These are phyloP conservation scores for Lamellibrachia satsuma DNA, from an alignment of 2,888 invertebrate species.

Conservation along the genomic window DNA sequence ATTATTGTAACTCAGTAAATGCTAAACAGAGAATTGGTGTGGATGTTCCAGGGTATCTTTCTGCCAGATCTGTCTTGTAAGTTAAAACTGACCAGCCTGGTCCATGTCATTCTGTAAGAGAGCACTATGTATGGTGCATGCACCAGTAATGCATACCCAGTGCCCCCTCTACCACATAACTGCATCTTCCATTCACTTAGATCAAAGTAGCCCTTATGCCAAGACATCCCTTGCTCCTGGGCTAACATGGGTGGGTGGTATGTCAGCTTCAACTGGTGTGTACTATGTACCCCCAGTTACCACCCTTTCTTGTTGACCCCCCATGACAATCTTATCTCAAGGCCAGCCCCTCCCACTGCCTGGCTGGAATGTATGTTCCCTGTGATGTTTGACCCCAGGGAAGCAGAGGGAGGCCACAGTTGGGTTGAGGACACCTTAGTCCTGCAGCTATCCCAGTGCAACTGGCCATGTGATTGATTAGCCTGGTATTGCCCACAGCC, in stretches of 20 bases:
- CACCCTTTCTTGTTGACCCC: not conserved
- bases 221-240: not conserved
- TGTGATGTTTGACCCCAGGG: not conserved
- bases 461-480: not conserved
- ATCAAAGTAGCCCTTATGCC: not conserved
- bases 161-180: not conserved
- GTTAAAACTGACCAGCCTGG: no score
- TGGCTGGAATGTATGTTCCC: not conserved
- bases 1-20: no score
- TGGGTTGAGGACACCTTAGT: not conserved
- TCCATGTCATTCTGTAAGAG: no score
- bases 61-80: no score
- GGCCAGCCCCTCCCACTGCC: not conserved
- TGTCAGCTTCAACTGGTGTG: not conserved
- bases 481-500: not conserved
- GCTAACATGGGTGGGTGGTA: not conserved
- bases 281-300: not conserved
- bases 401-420: not conserved
- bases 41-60: no score
- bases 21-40: no score
- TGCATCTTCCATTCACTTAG: not conserved
- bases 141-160: not conserved
- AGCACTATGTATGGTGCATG: not conserved
- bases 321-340: not conserved
- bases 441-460: not conserved